Conservation (phyloP, 2,113 vertebrate genomes). For the Terrapene triunguis region DNA sequence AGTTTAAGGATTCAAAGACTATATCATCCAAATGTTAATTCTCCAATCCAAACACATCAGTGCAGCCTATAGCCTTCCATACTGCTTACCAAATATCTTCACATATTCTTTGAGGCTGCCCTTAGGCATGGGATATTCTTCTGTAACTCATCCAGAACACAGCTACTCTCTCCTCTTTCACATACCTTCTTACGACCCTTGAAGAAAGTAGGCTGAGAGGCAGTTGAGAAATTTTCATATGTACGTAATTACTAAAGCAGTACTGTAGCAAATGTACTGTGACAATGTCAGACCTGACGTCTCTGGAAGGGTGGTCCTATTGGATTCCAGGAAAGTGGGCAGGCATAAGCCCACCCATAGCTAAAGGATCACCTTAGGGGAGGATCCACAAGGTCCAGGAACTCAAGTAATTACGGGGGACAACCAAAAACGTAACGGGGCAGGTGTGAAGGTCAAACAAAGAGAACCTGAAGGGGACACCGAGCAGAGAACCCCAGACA, state of each 20-base stretch:
- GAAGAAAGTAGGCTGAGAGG: neutral
- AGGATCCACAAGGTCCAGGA: too few species aligned
- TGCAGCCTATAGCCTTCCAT: neutral
- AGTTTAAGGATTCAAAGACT: too few species aligned
- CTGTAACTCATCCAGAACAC: neutral
- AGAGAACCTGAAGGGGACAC: too few species aligned
- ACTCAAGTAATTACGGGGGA: too few species aligned
- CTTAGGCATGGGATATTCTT: rapidly evolving
- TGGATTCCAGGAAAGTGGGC: too few species aligned
- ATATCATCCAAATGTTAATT: neutral
- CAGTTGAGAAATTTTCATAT: neutral
- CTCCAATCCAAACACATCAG: neutral
- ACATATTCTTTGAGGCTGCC: neutral
- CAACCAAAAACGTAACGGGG: too few species aligned
- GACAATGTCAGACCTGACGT: neutral
- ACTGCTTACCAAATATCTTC: neutral
- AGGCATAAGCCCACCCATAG: too few species aligned
- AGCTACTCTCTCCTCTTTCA: neutral
- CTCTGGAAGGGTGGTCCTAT: neutral
- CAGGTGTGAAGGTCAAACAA: too few species aligned
- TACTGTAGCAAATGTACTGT: neutral
- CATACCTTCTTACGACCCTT: neutral
- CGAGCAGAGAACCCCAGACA: too few species aligned
- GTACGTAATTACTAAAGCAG: neutral
- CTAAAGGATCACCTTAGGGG: too few species aligned